These are phyloP conservation scores for Ptilorrhoa leucosticta DNA, from an alignment of 2,113 vertebrate species.

Conservation along the genomic window DNA sequence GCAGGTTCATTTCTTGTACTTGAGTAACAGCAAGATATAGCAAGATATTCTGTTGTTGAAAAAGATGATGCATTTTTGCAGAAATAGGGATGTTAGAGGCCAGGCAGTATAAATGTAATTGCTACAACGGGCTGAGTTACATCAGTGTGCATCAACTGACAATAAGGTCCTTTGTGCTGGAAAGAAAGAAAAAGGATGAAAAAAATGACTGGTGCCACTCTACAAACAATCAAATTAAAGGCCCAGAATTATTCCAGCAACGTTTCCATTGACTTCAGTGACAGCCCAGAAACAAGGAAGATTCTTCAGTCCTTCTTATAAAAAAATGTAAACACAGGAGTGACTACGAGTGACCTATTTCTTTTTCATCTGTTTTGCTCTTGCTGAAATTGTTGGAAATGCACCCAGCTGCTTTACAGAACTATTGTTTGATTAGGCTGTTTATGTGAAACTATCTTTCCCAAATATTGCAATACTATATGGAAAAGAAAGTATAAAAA, in stretches of 20 bases:
- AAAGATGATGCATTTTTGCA: neutral
- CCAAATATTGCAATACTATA: neutral
- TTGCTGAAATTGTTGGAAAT: neutral
- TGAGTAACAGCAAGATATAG: neutral
- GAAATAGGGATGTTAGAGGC: neutral
- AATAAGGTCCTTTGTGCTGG: neutral
- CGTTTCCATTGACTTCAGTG: neutral
- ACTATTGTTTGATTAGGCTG: neutral
- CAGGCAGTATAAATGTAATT: neutral
- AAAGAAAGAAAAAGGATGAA: slow-evolving; percentile 1
- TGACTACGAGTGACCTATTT: neutral
- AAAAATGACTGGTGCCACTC: neutral
- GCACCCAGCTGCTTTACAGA: neutral
- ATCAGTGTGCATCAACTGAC: neutral
- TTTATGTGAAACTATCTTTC: neutral
- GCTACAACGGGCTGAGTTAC: neutral
- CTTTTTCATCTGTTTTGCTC: neutral
- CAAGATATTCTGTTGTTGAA: neutral
- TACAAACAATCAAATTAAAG: slow-evolving; percentile 18
- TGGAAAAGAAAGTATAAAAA: neutral
- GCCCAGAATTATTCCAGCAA: neutral
- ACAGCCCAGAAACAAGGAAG: neutral
- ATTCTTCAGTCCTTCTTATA: neutral
- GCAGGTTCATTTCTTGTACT: neutral
- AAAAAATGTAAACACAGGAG: neutral